Evolutionary conservation across 2,113 vertebrate genomes (phyloP), one percentile per base, ranked within the genome.

Genomic region (Dromiciops gliroides): DNA sequence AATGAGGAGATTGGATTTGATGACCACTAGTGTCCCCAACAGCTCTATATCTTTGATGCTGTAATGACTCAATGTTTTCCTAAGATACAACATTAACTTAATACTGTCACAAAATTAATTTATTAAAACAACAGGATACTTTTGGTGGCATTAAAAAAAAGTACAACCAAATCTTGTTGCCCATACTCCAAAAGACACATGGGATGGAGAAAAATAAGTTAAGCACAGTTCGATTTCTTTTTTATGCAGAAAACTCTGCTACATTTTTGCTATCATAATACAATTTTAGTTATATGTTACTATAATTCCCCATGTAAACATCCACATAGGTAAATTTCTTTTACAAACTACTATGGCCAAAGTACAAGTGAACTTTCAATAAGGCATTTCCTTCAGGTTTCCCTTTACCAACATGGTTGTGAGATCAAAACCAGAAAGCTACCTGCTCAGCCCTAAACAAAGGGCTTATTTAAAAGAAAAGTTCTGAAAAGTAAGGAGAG

Each of bases 101-200:
- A 98, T 95, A 98, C 98, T 98, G 97, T 96, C 94, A 96, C 94
- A 49, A 28, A 53, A 53, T 52, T 52, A 52, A 24, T 53, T 53
- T 60, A 95, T 7, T 96, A 96, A 94, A n/a, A 97, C 93, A 90
- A 50, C 0, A 0, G 16, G 48, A 95, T 88, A 53, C 48, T 95
- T 97, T 93, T 94, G 96, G 96, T 92, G 49, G 88, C 52, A 97
- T 96, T 90, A 96, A 96, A 60, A 93, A 94, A 90, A 91, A 98
- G 97, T 98, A 98, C 98, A 67, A 31, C 97, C 95, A 3, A 89
- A 94, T 93, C 93, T 94, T 67, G 10, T 37, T 31, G 56, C 28
- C 56, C 10, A 37, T 12, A 67, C 11, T 60, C 56, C 31, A 37
- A 67, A 60, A 37, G 56, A 11, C 28, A 31, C 26, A 37, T 67